Evolutionary conservation across 2,888 invertebrate species (phyloP).

Genomic region (Hemicrepidius hirtus): DNA sequence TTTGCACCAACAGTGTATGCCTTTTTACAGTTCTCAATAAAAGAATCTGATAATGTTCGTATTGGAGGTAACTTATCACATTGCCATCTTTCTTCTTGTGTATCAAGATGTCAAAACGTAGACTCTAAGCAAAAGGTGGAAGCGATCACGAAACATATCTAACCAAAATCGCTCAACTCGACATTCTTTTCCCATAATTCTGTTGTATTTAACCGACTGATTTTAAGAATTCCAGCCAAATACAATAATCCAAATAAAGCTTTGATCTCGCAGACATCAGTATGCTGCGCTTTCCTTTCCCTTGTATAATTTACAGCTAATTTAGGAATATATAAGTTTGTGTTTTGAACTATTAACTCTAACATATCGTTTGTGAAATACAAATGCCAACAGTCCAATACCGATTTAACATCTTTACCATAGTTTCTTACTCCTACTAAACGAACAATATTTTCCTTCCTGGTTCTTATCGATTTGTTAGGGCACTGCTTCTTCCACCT

Average conservation of each 20-base stretch:
- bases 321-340: conserved; percentile 7
- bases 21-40: neutral
- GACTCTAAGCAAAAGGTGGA: conserved; percentile 19
- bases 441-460: neutral
- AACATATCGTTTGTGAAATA: conserved; percentile 6
- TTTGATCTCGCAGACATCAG: conserved; percentile 7
- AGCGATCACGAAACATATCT: conserved; percentile 14
- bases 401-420: neutral
- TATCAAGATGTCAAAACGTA: conserved; percentile 16
- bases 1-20: conserved; percentile 1
- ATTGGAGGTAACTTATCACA: neutral
- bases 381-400: conserved; percentile 6
- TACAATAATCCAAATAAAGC: conserved; percentile 18
- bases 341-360: conserved; percentile 9
- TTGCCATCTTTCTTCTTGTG: neutral
- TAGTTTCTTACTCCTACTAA: neutral
- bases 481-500: neutral
- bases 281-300: conserved; percentile 1
- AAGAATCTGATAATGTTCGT: too few species aligned
- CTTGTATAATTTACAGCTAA: conserved; percentile 4
- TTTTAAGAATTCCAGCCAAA: conserved; percentile 20
- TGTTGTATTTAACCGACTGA: conserved; percentile 6
- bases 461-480: neutral
- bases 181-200: conserved; percentile 12
- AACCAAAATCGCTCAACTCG: conserved; percentile 25